phyloP scores from a whole-genome alignment of 2,113 vertebrate genomes.

The Syrrhaptes paradoxus region DNA sequence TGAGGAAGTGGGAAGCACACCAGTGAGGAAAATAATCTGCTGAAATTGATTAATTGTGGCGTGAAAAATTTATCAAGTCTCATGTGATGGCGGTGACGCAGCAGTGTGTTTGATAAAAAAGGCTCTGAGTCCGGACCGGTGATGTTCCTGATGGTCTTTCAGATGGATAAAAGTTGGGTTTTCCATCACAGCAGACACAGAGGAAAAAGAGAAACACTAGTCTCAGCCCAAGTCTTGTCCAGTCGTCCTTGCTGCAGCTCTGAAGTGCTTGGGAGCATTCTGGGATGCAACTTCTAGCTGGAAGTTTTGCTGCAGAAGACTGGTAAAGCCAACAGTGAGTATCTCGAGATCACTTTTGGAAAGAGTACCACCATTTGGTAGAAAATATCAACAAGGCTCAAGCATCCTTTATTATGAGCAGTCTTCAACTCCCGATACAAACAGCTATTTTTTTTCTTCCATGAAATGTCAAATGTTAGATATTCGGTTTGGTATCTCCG shows the following conservation, averaged over 20 bases:
- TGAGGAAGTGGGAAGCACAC: neutral
- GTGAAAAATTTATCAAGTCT: neutral
- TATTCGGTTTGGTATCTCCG: neutral
- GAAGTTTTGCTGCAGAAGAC: neutral
- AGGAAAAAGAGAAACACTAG: neutral
- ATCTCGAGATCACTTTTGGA: neutral
- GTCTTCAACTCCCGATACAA: neutral
- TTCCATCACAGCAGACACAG: neutral
- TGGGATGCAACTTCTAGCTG: neutral
- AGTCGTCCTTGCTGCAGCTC: rapidly evolving
- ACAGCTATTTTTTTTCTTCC: neutral
- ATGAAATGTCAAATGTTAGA: neutral
- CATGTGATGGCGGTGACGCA: neutral
- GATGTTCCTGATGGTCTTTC: neutral
- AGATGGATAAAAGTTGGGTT: neutral
- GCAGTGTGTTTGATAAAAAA: rapidly evolving
- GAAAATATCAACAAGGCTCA: neutral
- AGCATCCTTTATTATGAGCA: neutral
- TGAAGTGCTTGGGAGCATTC: neutral
- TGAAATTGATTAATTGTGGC: conserved; percentile 6
- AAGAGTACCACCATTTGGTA: neutral
- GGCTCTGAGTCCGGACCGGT: neutral
- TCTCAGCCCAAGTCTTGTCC: neutral
- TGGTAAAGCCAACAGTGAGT: neutral
- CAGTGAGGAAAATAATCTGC: neutral